Evolutionary conservation across 2,888 invertebrate genomes (phyloP), one percentile per base, ranked within the genome.

Genomic region (Dicyrtomina minuta): DNA sequence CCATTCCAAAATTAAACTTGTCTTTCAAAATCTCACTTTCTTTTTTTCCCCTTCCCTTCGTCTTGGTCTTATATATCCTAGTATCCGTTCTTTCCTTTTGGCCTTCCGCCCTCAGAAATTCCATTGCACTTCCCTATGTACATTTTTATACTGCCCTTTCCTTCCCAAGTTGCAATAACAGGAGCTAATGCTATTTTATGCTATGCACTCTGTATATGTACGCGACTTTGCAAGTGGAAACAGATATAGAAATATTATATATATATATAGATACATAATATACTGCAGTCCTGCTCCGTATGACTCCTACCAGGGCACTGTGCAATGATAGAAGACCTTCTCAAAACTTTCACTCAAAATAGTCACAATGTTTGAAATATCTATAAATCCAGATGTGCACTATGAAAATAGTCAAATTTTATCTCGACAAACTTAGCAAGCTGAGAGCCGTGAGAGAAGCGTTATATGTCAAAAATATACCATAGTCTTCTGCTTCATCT

Each of bases 1-100:
- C 66, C 70, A 70, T 66, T 62, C 51, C 61, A 55, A 66, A 70
- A 70, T 70, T 70, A 70, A 70, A 70, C 66, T 70, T 70, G 70
- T 70, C 70, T 44, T 60, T 70, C 51, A 66, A 70, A 70, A 61
- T 61, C 66, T 61, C 55, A 56, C 44, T 44, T 58, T 24, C 15
- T 41, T 58, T 26, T 20, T 24, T 24, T 17, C 26, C 26, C 17
- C 13, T 56, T 56, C 26, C 26, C 56, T 60, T 44, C n/a, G n/a
- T n/a, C n/a, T n/a, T 44, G 13, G n/a, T 49, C 49, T 24, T 24
- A 15, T 44, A 15, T 44, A 13, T 12, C 24, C 17, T n/a, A n/a
- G 20, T 27, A n/a, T 26, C 26, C 26, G 6, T 56, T 33, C 56
- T n/a, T n/a, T 26, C 56, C 20, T 13, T 24, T 27, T 46, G 46